Base-by-base conservation (phyloP, 2,888 invertebrate genomes). In the Torymus auratus region DNA sequence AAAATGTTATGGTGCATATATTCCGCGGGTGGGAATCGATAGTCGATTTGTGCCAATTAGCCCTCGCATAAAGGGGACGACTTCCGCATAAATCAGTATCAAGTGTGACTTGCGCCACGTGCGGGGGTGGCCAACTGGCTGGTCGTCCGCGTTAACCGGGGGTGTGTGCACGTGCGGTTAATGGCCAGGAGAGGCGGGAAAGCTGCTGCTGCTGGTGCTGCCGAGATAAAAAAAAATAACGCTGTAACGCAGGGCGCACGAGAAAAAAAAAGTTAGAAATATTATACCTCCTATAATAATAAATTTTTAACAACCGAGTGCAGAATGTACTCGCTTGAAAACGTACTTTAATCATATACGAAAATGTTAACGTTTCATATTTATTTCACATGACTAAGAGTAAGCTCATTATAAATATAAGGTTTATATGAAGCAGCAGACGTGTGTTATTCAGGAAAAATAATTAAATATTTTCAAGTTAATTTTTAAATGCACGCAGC, bases 51-150 rank as follows among this genome's bases (percentile, higher is more conserved):
- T 80, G 80, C 73, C 80, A 80, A 80, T 80, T 80, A 80, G 80
- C 74, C 70, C 52, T 41, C 53, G 11, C 65, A 70, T 70, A 60
- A 65, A 79, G 65, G 76, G 65, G 68, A 17, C 60, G 78, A 69
- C 71, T 68, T 73, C 71, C 74, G 80, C 79, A 83, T 83, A 83
- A 83, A 83, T 83, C 80, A 83, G 81, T 82, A 80, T 78, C 74
- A 80, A 61, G 78, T 79, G 73, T 79, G 76, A 81, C 56, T 75
- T 64, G 74, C 41, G 41, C 7, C 7, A 50, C n/a, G 41, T 7
- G 53, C 52, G 52, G 12, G 17, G 53, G 77, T 2, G 77, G 52
- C n/a, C 41, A 56, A 56, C 77, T 58, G 64, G 76, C 61, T 15
- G 53, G 68, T 62, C 60, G 50, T 53, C 17, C 55, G 61, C 53